phyloP scores from a whole-genome alignment of 2,797 vertebrate species.

The Kryptolebias ocellatus region DNA sequence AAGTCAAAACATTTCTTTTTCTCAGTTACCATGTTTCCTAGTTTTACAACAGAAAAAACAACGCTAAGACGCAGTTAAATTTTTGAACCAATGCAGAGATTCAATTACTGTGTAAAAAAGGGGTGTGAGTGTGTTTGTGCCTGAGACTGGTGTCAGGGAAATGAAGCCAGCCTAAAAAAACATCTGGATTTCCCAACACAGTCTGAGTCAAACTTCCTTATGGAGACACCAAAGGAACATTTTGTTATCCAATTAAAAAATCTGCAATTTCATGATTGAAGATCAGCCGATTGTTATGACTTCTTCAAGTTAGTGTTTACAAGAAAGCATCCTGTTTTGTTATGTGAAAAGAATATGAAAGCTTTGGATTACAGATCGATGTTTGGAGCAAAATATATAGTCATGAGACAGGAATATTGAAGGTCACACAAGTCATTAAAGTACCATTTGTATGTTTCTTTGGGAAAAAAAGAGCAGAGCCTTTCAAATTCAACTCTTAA shows the following conservation, averaged over 20 bases:
- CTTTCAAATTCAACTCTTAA: not conserved
- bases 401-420: too few relatives aligned
- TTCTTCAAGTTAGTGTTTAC: not conserved
- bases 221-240: slow-evolving; percentile 64
- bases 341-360: too few relatives aligned
- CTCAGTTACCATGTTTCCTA: slow-evolving; percentile 50
- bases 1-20: slow-evolving; percentile 56
- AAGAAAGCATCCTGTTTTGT: too few relatives aligned
- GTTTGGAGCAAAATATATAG: too few relatives aligned
- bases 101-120: slow-evolving; percentile 38
- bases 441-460: too few relatives aligned
- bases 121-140: slow-evolving; percentile 6
- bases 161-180: slow-evolving; percentile 52
- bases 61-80: slow-evolving; percentile 62
- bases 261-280: slow-evolving; percentile 15
- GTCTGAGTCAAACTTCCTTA: slow-evolving; percentile 49
- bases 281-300: slow-evolving; percentile 29
- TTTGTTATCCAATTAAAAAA: slow-evolving; percentile 55
- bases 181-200: slow-evolving; percentile 64
- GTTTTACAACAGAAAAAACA: slow-evolving; percentile 68
- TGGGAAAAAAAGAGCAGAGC: not conserved
- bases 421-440: too few relatives aligned
- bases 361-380: too few relatives aligned
- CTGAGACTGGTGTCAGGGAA: slow-evolving; percentile 37
- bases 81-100: slow-evolving; percentile 37